Conservation (phyloP, 2,797 vertebrate species). For the Micromesistius poutassou region DNA sequence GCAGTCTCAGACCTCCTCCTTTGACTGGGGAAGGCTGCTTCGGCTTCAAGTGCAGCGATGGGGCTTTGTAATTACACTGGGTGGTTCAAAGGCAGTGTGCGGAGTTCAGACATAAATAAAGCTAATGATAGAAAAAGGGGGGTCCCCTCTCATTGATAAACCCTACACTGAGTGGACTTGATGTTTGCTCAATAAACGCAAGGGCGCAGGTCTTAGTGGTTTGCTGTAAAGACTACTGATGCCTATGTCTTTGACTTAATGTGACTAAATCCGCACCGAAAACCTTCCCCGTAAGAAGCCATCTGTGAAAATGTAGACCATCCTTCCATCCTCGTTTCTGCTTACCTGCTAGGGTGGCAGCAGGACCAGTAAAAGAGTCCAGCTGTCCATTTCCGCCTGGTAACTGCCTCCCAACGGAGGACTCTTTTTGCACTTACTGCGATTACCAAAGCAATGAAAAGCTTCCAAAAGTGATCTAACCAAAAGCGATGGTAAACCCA, state of each 20-base stretch:
- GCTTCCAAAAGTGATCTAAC: background rate
- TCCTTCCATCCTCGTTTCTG: background rate
- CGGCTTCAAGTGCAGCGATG: background rate
- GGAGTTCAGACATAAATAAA: conserved; percentile 8
- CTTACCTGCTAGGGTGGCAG: no score
- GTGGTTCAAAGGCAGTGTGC: conserved; percentile 27
- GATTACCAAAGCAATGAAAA: background rate
- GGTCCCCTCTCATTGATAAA: conserved; percentile 4
- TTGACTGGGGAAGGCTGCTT: conserved; percentile 1
- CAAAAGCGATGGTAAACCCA: background rate
- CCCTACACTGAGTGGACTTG: background rate
- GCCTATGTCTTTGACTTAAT: background rate
- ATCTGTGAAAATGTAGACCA: no score
- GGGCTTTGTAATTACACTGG: conserved; percentile 41
- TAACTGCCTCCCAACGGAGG: no score
- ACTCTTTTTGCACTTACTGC: background rate
- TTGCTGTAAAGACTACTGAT: background rate
- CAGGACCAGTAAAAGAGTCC: no score
- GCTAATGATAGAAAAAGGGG: background rate
- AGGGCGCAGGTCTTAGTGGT: background rate
- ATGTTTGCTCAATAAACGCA: background rate
- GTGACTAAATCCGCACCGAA: no score
- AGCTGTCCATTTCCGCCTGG: no score
- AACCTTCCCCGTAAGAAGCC: no score
- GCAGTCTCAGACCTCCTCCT: background rate